A percentile compares a stretch with the other conserved stretches of the same genome.
These are phyloP conservation scores for Tetramorium bicarinatum DNA, from an alignment of 2,888 invertebrate genomes.

Conservation along the genomic window DNA sequence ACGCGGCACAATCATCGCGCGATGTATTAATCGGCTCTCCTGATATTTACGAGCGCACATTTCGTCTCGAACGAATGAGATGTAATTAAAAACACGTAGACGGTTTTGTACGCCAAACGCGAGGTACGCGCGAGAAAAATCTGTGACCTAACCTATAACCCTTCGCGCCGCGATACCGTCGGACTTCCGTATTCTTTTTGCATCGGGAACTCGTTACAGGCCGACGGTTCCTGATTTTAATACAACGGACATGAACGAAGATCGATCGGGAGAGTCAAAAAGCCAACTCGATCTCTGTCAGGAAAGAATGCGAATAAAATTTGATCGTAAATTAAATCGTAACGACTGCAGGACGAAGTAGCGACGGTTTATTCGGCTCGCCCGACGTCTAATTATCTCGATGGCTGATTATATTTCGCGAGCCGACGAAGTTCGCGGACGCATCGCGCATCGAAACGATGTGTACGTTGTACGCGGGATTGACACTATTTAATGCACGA, in stretches of 20 bases:
- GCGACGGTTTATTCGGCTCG: background rate
- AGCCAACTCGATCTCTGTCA: background rate
- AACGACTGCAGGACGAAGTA: background rate
- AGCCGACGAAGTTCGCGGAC: too few relatives aligned
- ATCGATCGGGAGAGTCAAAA: too few relatives aligned
- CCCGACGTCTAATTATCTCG: background rate
- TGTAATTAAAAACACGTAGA: background rate
- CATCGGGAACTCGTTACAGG: background rate
- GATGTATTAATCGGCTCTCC: background rate
- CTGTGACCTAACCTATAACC: background rate
- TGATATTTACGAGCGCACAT: background rate
- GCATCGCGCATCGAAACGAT: too few relatives aligned
- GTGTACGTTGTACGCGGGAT: too few relatives aligned
- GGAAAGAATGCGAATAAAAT: background rate
- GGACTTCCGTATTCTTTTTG: background rate
- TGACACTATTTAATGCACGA: too few relatives aligned
- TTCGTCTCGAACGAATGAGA: background rate
- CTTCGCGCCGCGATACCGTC: background rate
- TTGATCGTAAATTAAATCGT: background rate
- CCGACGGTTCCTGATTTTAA: background rate
- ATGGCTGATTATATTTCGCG: background rate
- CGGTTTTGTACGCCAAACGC: background rate
- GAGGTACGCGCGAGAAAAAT: background rate
- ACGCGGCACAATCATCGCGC: background rate
- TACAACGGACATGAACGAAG: background rate